Conservation (phyloP, 2,888 invertebrate genomes). For the Dascillus cervinus region DNA sequence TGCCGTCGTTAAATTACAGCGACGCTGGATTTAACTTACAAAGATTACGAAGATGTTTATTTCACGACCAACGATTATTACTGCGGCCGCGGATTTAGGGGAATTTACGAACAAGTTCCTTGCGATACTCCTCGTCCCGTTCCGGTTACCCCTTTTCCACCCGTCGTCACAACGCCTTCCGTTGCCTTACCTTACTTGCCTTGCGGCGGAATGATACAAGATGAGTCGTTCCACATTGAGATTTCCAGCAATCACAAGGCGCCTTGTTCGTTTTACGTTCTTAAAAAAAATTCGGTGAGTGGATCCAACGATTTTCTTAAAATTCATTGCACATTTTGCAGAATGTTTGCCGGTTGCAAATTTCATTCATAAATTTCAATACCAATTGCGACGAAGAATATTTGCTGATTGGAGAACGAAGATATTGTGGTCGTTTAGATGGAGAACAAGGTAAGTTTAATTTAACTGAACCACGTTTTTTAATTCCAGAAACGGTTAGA, state of each 20-base stretch:
- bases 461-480: no score
- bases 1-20: no score
- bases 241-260: slow-evolving; percentile 21
- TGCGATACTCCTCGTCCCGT: slow-evolving; percentile 20
- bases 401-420: slow-evolving; percentile 28
- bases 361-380: slow-evolving; percentile 32
- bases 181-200: slow-evolving; percentile 5
- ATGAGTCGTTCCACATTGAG: slow-evolving; percentile 28
- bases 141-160: slow-evolving; percentile 7
- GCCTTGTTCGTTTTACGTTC: slow-evolving; percentile 21
- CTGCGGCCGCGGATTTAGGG: slow-evolving; percentile 42
- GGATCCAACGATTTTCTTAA: neutral
- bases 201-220: slow-evolving; percentile 26
- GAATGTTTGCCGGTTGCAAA: slow-evolving; percentile 30
- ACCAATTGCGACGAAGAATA: slow-evolving; percentile 32
- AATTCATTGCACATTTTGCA: slow-evolving; percentile 6
- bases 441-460: slow-evolving; percentile 30
- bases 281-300: no score
- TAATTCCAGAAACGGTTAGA: no score
- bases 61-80: slow-evolving; percentile 37
- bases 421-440: slow-evolving; percentile 32
- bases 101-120: slow-evolving; percentile 39
- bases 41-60: slow-evolving; percentile 32
- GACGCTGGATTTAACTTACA: slow-evolving; percentile 30
- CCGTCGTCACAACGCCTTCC: slow-evolving; percentile 5